These are phyloP conservation scores for Pyrgus malvae DNA, from an alignment of 2,888 invertebrate genomes.

Conservation along the genomic window DNA sequence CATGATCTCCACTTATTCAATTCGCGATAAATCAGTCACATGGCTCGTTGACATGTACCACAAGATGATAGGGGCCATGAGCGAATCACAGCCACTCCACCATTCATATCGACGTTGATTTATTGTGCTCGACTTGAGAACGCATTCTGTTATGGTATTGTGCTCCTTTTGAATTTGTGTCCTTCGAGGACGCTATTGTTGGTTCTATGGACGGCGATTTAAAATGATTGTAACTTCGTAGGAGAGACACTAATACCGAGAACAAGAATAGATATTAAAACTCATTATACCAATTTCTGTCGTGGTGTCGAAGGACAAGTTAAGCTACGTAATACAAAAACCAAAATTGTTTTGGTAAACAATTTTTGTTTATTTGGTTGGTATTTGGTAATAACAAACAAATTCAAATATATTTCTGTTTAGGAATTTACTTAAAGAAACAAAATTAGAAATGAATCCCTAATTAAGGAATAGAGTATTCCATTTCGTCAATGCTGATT, in stretches of 20 bases:
- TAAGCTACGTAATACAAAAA: too few relatives aligned
- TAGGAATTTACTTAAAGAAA: too few relatives aligned
- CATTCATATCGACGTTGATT: conserved; percentile 17
- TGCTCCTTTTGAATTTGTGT: background rate
- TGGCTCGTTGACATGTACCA: conserved; percentile 37
- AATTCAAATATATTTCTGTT: too few relatives aligned
- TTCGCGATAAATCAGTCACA: conserved; percentile 37
- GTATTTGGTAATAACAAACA: too few relatives aligned
- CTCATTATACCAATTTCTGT: too few relatives aligned
- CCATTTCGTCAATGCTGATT: too few relatives aligned
- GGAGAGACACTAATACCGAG: background rate
- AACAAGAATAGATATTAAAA: too few relatives aligned
- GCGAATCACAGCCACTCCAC: conserved; percentile 19
- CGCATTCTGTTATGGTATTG: background rate
- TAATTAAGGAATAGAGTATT: too few relatives aligned
- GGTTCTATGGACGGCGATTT: background rate
- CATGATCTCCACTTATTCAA: conserved; percentile 39
- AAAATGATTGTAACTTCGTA: background rate
- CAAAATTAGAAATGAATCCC: too few relatives aligned
- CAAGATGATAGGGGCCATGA: conserved; percentile 20
- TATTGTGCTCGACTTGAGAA: conserved; percentile 8
- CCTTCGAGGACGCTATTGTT: background rate
- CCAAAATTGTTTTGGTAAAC: too few relatives aligned
- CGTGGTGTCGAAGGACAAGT: too few relatives aligned
- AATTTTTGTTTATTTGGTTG: too few relatives aligned